Conservation (phyloP, 1,140 invertebrate species). For the Ceratitis capitata region DNA sequence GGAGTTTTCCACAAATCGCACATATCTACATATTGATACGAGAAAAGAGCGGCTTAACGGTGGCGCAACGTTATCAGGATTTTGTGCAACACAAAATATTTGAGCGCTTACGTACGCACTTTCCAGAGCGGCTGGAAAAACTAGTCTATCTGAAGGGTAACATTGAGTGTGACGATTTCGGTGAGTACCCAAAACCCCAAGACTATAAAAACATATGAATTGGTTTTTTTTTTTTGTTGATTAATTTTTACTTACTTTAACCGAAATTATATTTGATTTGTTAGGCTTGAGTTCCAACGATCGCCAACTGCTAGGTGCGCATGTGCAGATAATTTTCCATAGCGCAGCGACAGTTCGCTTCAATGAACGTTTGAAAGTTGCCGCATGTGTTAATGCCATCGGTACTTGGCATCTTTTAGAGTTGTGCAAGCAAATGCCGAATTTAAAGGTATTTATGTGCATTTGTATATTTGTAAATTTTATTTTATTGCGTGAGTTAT, state of each 20-base stretch:
- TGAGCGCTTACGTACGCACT: conserved; percentile 49
- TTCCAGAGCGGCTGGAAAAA: conserved; percentile 62
- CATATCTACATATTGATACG: conserved; percentile 76
- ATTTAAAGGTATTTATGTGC: conserved; percentile 82
- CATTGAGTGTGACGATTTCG: conserved; percentile 59
- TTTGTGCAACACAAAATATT: conserved; percentile 61
- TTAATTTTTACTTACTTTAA: background rate
- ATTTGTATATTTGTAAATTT: background rate
- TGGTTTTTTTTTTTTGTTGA: background rate
- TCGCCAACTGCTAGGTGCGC: conserved; percentile 68
- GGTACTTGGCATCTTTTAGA: conserved; percentile 71
- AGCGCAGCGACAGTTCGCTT: conserved; percentile 87
- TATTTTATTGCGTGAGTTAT: background rate
- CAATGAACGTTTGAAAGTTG: conserved; percentile 79
- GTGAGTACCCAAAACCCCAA: conserved; percentile 50
- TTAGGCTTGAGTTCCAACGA: conserved; percentile 73
- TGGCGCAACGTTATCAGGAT: conserved; percentile 54
- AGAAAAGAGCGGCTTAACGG: conserved; percentile 66
- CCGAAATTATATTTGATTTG: background rate
- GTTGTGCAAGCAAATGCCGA: conserved; percentile 72
- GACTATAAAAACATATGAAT: too few relatives aligned
- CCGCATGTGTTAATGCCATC: conserved; percentile 71
- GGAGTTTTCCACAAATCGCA: conserved; percentile 73
- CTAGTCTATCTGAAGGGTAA: conserved; percentile 66
- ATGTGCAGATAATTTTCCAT: conserved; percentile 83